Conservation (phyloP, 2,797 vertebrate genomes). For the Triplophysa bombifrons region DNA sequence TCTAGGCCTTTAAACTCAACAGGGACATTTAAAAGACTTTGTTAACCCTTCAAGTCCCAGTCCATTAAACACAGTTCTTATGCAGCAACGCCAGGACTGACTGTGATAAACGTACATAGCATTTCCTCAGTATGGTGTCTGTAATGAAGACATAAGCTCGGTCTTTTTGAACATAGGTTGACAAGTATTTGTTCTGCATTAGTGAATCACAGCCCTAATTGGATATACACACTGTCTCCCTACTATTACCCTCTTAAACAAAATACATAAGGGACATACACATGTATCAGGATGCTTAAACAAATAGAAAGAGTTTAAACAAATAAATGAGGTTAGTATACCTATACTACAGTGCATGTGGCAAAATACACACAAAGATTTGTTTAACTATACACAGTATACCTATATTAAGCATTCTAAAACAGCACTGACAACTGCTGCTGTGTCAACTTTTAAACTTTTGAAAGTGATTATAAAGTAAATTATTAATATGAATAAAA, state of each 20-base stretch:
- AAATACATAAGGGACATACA: constrained; percentile 35
- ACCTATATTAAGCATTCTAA: not conserved
- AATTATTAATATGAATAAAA: too few relatives aligned
- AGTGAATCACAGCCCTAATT: not conserved
- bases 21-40: constrained; percentile 65
- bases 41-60: constrained; percentile 31
- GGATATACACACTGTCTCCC: constrained; percentile 7
- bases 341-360: constrained; percentile 26
- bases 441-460: too few relatives aligned
- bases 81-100: not conserved
- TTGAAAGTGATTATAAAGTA: too few relatives aligned
- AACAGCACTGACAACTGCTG: not conserved
- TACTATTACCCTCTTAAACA: constrained; percentile 25
- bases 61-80: constrained; percentile 19
- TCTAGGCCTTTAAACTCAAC: constrained; percentile 62
- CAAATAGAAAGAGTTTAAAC: constrained; percentile 26
- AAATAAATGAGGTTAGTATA: constrained; percentile 46
- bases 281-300: constrained; percentile 58
- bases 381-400: not conserved
- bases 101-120: not conserved
- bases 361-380: not conserved
- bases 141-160: constrained; percentile 11
- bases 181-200: not conserved
- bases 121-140: constrained; percentile 13
- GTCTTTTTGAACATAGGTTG: not conserved